Evolutionary conservation across 2,797 vertebrate genomes (phyloP).

Genomic region (Diceros bicornis): DNA sequence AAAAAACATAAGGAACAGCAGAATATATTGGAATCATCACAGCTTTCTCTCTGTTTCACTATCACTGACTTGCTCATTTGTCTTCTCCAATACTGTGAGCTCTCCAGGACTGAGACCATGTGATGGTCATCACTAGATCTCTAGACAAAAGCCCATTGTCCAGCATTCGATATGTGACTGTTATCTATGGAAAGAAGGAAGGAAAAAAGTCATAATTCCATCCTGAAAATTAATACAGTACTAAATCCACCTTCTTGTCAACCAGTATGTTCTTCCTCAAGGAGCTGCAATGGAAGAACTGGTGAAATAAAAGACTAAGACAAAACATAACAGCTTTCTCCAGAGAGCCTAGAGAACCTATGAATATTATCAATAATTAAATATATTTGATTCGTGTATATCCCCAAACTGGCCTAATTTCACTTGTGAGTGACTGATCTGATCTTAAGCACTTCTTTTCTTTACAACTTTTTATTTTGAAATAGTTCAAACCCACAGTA

Average conservation of each 20-base stretch:
- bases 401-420: background rate
- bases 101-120: background rate
- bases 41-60: background rate
- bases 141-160: background rate
- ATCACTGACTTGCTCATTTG: background rate
- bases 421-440: background rate
- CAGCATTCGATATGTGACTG: background rate
- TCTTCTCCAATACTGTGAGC: background rate
- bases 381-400: background rate
- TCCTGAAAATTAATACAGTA: background rate
- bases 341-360: background rate
- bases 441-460: background rate
- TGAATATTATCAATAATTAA: background rate
- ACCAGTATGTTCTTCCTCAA: background rate
- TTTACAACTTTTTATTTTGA: background rate
- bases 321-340: background rate
- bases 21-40: background rate
- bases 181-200: background rate
- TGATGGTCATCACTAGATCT: background rate
- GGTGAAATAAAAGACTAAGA: background rate
- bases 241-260: background rate
- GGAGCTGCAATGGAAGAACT: background rate
- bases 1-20: background rate
- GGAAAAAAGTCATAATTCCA: background rate
- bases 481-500: background rate